Base-by-base conservation (phyloP, 1,140 invertebrate genomes). In the Lordiphosa collinella region DNA sequence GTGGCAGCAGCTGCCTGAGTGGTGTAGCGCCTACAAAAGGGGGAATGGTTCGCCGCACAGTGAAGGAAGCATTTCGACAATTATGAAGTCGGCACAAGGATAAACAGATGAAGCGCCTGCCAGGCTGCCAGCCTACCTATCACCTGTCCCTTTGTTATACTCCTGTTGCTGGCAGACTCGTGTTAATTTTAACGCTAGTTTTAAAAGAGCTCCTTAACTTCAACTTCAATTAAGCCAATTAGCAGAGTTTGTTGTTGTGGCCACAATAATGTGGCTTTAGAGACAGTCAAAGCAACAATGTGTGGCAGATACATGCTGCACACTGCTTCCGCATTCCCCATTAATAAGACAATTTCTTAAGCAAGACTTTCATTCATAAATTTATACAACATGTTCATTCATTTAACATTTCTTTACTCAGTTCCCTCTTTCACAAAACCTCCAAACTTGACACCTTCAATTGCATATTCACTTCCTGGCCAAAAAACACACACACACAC, bases 281-380 rank as follows among this genome's bases (percentile, higher is more conserved):
- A 66, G 55, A 53, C 43, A 25, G 53, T 48, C 32, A 51, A 38
- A 53, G 63, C 68, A 56, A 73, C 47, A 56, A 55, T 63, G 69
- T 63, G 69, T 56, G 41, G 51, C 61, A 53, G 56, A 53, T 46
- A 58, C 36, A 49, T 50, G 51, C 44, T 40, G 50, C 54, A 22
- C 35, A 12, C 49, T 14, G 67, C 61, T 70, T 75, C 72, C 72
- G 72, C 72, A 76, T 75, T 65, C 72, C 55, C 50, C 49, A 56
- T 60, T 71, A 75, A 75, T 71, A 71, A 76, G 72, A 76, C 65
- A 64, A 64, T 11, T 65, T 36, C 7, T 18, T 18, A 18, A 18
- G 18, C 18, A 18, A 18, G 18, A 18, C 18, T 18, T 18, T 64
- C 22, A 38, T 41, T 31, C 13, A 70, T 13, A 70, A 69, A 25